A percentile compares a stretch with the other conserved stretches of the same genome.
Evolutionary conservation across 2,113 vertebrate species (phyloP).

Genomic region (Cyphomyrus plagiostoma): DNA sequence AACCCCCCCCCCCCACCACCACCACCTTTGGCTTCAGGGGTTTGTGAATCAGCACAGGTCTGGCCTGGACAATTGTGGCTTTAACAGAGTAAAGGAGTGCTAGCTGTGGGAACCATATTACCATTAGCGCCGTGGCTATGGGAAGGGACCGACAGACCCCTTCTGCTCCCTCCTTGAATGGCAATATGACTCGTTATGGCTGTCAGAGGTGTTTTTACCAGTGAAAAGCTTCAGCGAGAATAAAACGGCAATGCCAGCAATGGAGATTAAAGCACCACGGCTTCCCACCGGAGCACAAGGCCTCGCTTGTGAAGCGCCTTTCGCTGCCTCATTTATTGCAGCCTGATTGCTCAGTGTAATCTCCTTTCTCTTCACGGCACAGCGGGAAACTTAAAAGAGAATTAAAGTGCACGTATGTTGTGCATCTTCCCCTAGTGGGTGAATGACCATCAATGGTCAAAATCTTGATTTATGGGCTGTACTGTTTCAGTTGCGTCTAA

Average conservation of each 20-base stretch:
- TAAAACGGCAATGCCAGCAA: constrained; percentile 34
- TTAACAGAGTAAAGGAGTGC: background rate
- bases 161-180: background rate
- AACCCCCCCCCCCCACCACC: background rate
- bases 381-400: background rate
- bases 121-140: background rate
- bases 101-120: background rate
- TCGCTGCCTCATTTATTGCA: constrained; percentile 30
- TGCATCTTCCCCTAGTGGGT: background rate
- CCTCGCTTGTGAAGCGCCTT: constrained; percentile 39
- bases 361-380: background rate
- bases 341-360: background rate
- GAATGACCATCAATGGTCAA: background rate
- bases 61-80: background rate
- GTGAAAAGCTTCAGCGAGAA: constrained; percentile 43
- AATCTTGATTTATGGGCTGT: background rate
- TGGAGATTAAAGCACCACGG: constrained; percentile 36
- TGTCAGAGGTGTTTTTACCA: constrained; percentile 55
- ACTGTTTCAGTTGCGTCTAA: background rate
- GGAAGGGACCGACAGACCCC: background rate
- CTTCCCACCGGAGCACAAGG: constrained; percentile 53
- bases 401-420: background rate
- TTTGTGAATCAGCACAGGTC: background rate
- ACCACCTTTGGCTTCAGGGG: background rate
- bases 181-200: constrained; percentile 48